Evolutionary conservation across 2,113 vertebrate genomes (phyloP), one percentile per base, ranked within the genome.

Genomic region (Halichoerus grypus): DNA sequence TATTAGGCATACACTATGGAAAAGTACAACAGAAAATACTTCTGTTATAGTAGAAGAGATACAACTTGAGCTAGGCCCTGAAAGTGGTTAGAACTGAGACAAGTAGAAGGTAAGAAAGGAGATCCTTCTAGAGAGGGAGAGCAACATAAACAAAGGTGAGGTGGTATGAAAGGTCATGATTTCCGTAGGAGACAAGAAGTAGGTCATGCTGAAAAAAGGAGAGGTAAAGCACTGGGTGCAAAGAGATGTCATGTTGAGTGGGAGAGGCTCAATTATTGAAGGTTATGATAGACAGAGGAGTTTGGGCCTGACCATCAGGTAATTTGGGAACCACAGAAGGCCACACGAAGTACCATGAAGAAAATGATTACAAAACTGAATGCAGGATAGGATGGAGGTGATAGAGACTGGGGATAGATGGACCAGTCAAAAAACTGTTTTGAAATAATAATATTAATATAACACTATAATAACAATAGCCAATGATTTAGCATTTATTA

Each of bases 321-420:
- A 74, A 46, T 67, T n/a, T 61, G 61, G 53, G 53, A 87, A 46
- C 7, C 18, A 42, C 12, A 46, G 51, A 92, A 19, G 42, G 18
- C 16, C 76, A 59, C 51, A 61, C 53, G n/a, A 74, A 88, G 16
- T 18, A 63, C 1, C 0, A 16, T 46, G 39, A 96, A 80, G 46
- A 94, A 82, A 93, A 87, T 18, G 13, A 46, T 55, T 51, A 59
- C 14, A 88, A 85, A 91, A 51, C 81, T 76, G 81, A 86, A 51
- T 33, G 16, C 21, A 76, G 16, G 53, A 46, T 42, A 53, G 18
- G 91, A 85, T 69, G 55, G 59, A 89, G 61, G n/a, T 24, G 21
- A 81, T 24, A 72, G 42, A 77, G 6, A 79, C 76, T 72, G 14
- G 39, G 10, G 28, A 33, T 49, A 77, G 53, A 46, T 51, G 12